Evolutionary conservation across 2,888 invertebrate species (phyloP).

Genomic region (Agriotes lineatus): DNA sequence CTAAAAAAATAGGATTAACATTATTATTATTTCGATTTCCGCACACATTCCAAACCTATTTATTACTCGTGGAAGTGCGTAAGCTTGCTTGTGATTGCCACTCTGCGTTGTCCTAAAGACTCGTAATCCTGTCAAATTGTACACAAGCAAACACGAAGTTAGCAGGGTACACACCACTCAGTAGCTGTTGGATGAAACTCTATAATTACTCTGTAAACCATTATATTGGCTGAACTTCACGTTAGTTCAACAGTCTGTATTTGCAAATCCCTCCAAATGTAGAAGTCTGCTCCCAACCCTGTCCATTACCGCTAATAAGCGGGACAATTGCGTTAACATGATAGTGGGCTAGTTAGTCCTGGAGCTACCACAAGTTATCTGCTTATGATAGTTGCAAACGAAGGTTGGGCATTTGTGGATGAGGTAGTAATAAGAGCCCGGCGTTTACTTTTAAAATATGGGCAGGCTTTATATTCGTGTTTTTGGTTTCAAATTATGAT

Average conservation of each 20-base stretch:
- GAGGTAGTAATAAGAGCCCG: too few relatives aligned
- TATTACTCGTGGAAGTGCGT: too few relatives aligned
- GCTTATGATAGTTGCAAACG: too few relatives aligned
- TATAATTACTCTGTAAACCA: slow-evolving; percentile 13
- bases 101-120: neutral
- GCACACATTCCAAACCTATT: too few relatives aligned
- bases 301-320: neutral
- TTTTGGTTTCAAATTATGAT: too few relatives aligned
- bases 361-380: too few relatives aligned
- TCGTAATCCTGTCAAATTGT: neutral
- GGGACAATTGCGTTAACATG: neutral
- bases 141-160: slow-evolving; percentile 1
- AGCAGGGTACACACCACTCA: slow-evolving; percentile 7
- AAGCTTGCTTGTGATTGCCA: neutral
- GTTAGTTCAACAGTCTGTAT: neutral
- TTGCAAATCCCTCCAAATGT: neutral
- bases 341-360: neutral
- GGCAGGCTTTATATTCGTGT: too few relatives aligned
- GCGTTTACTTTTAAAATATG: too few relatives aligned
- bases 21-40: too few relatives aligned
- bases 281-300: neutral
- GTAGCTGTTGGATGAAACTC: slow-evolving; percentile 7
- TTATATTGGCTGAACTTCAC: slow-evolving; percentile 5
- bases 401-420: too few relatives aligned
- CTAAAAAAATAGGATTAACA: too few relatives aligned